Percentiles rank a stretch among this genome's conserved stretches.
Conservation (phyloP, 2,888 invertebrate genomes). For the Lordiphosa fenestrarum region DNA sequence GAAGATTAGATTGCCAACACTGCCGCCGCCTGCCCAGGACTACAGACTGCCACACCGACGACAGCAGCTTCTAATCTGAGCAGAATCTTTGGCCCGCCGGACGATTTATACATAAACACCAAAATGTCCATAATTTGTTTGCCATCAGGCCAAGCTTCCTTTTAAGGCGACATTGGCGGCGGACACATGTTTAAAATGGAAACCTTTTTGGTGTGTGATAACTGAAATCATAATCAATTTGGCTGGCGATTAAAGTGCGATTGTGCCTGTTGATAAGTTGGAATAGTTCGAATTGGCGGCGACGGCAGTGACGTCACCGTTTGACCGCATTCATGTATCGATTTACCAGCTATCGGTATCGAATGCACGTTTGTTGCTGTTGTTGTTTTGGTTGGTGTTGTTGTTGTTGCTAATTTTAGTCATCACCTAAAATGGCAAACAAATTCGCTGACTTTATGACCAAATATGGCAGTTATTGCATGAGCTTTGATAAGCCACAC, state of each 20-base stretch:
- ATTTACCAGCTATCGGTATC: conserved; percentile 14
- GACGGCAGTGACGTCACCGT: too few species aligned
- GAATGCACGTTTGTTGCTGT: not conserved
- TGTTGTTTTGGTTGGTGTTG: not conserved
- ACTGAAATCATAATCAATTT: too few species aligned
- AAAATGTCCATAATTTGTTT: conserved; percentile 2
- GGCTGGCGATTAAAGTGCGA: too few species aligned
- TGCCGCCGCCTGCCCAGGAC: conserved; percentile 4
- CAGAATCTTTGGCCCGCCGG: not conserved
- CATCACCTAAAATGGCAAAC: conserved; percentile 65
- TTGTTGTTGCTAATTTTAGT: conserved; percentile 17
- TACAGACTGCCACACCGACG: conserved; percentile 1
- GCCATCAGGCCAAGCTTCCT: conserved; percentile 2
- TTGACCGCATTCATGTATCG: conserved; percentile 5
- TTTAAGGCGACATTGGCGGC: conserved; percentile 3
- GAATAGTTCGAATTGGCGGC: too few species aligned
- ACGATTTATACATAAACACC: conserved; percentile 9
- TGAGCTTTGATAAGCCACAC: conserved; percentile 38
- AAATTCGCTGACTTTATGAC: conserved; percentile 48
- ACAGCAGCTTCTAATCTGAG: conserved; percentile 9
- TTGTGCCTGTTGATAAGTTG: too few species aligned
- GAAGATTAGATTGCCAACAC: conserved; percentile 6
- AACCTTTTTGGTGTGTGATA: too few species aligned
- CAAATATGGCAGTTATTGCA: conserved; percentile 40
- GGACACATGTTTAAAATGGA: too few species aligned